These are phyloP conservation scores for Actinia equina DNA, from an alignment of 64 coral and sea anemone genomes.

Conservation along the genomic window DNA sequence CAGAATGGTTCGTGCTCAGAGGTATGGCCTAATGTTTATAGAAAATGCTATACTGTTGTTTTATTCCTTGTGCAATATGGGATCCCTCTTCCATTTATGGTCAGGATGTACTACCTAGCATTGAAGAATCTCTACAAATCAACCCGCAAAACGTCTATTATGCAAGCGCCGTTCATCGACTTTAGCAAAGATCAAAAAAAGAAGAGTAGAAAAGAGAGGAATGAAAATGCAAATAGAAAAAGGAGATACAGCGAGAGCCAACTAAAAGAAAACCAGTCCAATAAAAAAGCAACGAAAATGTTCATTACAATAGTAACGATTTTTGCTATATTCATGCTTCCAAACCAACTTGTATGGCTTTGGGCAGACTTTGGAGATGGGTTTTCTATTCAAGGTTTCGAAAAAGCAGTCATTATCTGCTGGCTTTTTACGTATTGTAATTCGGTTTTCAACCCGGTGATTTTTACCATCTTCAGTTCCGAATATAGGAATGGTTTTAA, in stretches of 20 bases:
- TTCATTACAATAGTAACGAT: constrained; percentile 64
- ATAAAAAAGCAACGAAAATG: constrained; percentile 79
- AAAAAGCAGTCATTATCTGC: constrained; percentile 54
- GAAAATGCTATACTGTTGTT: constrained; percentile 29
- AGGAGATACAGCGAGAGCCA: background rate
- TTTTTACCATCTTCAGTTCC: constrained; percentile 69
- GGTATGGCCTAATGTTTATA: constrained; percentile 20
- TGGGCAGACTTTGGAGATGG: constrained; percentile 70
- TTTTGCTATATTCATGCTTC: constrained; percentile 74
- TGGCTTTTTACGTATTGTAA: constrained; percentile 86
- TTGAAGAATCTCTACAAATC: constrained; percentile 21
- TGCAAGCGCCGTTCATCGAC: background rate
- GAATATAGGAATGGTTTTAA: constrained; percentile 80
- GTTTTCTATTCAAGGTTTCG: constrained; percentile 6
- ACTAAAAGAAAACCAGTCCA: constrained; percentile 35
- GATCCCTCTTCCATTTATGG: constrained; percentile 51
- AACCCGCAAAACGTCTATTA: background rate
- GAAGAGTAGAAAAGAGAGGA: background rate
- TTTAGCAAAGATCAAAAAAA: background rate
- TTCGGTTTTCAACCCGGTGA: constrained; percentile 76
- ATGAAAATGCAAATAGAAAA: background rate
- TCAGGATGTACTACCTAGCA: constrained; percentile 29
- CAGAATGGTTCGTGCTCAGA: background rate
- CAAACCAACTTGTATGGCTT: constrained; percentile 77
- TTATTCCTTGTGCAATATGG: constrained; percentile 51